A percentile compares a stretch with the other conserved stretches of the same genome.
phyloP scores from a whole-genome alignment of 2,113 vertebrate genomes.

The Excalfactoria chinensis region DNA sequence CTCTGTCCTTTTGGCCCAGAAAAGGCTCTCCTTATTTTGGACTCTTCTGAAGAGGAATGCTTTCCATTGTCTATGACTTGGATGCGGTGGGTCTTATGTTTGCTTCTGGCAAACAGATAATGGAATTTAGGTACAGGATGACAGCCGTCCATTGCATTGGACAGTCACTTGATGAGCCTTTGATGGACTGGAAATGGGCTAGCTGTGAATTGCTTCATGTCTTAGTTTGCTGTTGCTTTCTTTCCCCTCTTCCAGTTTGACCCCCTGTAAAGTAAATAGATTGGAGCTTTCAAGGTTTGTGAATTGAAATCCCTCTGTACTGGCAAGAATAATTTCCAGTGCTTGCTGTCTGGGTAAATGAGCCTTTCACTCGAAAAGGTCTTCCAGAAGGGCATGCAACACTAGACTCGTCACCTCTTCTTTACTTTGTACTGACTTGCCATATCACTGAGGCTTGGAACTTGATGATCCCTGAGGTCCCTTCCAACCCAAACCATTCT shows the following conservation, averaged over 20 bases:
- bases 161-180: neutral
- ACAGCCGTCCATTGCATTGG: neutral
- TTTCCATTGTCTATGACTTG: neutral
- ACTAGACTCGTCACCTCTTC: neutral
- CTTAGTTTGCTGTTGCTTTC: neutral
- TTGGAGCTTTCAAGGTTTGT: neutral
- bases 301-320: neutral
- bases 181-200: neutral
- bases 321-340: neutral
- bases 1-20: neutral
- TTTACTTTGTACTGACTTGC: neutral
- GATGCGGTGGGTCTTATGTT: neutral
- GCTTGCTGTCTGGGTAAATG: neutral
- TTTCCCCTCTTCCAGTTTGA: neutral
- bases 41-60: neutral
- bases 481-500: too few species aligned
- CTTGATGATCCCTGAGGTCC: too few species aligned
- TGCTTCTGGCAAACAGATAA: neutral
- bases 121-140: neutral
- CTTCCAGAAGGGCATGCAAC: neutral
- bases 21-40: neutral
- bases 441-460: fast-evolving
- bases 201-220: neutral
- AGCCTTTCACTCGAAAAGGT: neutral
- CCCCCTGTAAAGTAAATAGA: neutral